Base-by-base conservation (phyloP, 1,140 invertebrate genomes). In the Rhynchophorus ferrugineus region DNA sequence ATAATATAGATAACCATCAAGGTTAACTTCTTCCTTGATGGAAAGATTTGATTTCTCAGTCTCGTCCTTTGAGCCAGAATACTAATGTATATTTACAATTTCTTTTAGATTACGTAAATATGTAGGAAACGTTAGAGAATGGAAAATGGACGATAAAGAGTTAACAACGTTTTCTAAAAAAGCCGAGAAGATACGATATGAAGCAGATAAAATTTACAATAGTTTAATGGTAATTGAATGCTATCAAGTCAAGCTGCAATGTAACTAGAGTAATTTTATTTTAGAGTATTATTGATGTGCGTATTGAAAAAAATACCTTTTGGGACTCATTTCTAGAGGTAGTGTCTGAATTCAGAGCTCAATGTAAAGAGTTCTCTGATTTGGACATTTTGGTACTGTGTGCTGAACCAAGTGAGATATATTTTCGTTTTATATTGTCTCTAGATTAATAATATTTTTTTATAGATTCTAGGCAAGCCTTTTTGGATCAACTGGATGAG, bases 71-170 rank as follows among this genome's bases (percentile, higher is more conserved):
- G n/a, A n/a, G n/a, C n/a, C n/a, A n/a, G n/a, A n/a, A n/a, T n/a
- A n/a, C n/a, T n/a, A n/a, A n/a, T n/a, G n/a, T n/a, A n/a, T n/a
- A n/a, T n/a, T n/a, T n/a, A n/a, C n/a, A n/a, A n/a, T n/a, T n/a
- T n/a, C 20, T 9, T 44, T 8, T 36, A 52, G 49, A 29, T 54
- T 65, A 49, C 68, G 84, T 24, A 74, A 77, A 22, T 89, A 88
- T 67, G 77, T 89, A 29, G 88, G 88, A 16, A 89, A 89, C 66
- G 67, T 80, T 3, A 69, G 74, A 11, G 74, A 80, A 13, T 89
- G 87, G 87, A 80, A 82, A 54, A 68, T 88, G 43, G 75, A 63
- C 11, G 77, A 77, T 3, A 74, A 79, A 22, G 78, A 84, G 55
- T 73, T 75, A 41, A 65, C 75, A 36, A 63, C 68, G 35, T 88